Percentiles rank a stretch among this genome's conserved stretches.
Conservation (phyloP, 2,888 invertebrate genomes). For the Ditula angustiorana region DNA sequence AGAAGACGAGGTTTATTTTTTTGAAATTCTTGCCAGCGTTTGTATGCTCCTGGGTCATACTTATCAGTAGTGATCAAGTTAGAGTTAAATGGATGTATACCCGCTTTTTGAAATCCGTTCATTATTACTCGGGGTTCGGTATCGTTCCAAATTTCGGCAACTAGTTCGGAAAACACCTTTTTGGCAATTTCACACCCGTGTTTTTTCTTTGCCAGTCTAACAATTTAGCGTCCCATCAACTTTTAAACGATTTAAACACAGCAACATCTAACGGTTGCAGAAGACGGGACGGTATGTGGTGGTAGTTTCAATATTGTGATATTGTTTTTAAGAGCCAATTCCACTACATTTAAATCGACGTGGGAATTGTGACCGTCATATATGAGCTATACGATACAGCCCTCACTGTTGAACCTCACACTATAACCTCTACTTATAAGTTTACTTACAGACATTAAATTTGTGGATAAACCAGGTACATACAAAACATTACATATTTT, state of each 20-base stretch:
- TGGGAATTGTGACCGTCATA: too few species aligned
- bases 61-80: not conserved
- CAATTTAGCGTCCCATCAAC: conserved; percentile 3
- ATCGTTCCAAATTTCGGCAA: not conserved
- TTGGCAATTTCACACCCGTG: not conserved
- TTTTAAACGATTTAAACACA: conserved; percentile 16
- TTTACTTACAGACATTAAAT: not conserved
- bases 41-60: not conserved
- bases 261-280: conserved; percentile 48
- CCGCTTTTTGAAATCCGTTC: not conserved
- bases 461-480: not conserved
- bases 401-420: not conserved
- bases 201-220: conserved; percentile 2
- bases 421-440: not conserved
- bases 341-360: conserved; percentile 43
- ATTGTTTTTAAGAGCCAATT: conserved; percentile 39
- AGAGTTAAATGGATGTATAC: not conserved
- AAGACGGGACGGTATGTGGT: conserved; percentile 48
- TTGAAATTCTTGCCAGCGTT: not conserved
- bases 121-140: not conserved
- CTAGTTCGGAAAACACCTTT: not conserved
- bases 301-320: conserved; percentile 51
- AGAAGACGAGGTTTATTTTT: not conserved
- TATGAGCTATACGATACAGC: not conserved
- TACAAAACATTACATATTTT: not conserved